phyloP scores from a whole-genome alignment of 2,113 vertebrate genomes.

The Mastomys natalensis region DNA sequence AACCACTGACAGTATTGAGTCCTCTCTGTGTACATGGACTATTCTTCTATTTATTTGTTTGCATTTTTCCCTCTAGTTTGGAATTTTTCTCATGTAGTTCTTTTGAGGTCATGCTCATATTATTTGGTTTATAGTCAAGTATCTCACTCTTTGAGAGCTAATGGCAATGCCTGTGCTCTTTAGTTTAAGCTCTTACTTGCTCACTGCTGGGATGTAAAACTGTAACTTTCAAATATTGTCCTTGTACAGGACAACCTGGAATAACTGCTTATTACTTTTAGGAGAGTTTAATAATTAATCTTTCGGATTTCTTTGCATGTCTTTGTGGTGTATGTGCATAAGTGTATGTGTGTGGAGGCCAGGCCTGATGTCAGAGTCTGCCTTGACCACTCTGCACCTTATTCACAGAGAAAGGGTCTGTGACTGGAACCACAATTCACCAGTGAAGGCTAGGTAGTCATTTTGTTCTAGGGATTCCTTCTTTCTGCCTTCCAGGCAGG shows the following conservation, averaged over 20 bases:
- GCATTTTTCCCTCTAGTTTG: not conserved
- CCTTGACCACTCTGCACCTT: not conserved
- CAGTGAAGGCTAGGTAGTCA: not conserved
- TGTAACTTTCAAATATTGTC: not conserved
- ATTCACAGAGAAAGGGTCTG: not conserved
- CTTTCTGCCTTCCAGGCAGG: not conserved
- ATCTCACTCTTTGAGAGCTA: not conserved
- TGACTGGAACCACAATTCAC: not conserved
- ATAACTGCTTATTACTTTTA: not conserved
- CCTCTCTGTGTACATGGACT: not conserved
- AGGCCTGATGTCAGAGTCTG: not conserved
- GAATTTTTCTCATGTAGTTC: not conserved
- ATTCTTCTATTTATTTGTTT: not conserved
- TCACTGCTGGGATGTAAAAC: not conserved
- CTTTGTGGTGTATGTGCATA: not conserved
- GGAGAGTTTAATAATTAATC: not conserved
- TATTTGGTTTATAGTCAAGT: not conserved
- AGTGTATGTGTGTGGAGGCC: not conserved
- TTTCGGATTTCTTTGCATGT: not conserved
- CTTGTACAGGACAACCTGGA: not conserved
- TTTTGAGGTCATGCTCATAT: not conserved
- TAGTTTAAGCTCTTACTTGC: not conserved
- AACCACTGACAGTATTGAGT: not conserved
- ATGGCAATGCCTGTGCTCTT: not conserved
- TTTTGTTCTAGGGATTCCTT: not conserved